Evolutionary conservation across 2,888 invertebrate species (phyloP), one percentile per base, ranked within the genome.

Genomic region (Pristionchus fissidentatus): DNA sequence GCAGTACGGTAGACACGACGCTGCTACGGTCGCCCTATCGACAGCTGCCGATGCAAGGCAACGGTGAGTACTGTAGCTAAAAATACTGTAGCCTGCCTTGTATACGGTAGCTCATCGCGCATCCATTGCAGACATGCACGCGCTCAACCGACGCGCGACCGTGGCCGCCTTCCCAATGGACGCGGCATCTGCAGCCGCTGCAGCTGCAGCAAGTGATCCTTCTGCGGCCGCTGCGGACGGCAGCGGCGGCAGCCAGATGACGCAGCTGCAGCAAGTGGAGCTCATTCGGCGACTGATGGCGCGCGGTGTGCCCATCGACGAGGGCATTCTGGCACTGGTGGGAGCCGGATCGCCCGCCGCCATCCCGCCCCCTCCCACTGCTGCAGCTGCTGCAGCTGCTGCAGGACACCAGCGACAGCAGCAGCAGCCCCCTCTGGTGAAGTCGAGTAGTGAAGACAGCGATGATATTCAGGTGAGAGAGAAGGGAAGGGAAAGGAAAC

Each of bases 401-500:
- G 46, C 62, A 43, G 8, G 1, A n/a, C n/a, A n/a, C 0, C n/a
- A n/a, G n/a, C 7, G 26, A 8, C 60, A 60, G 15, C 10, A 10
- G 26, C n/a, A n/a, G 26, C 52, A 4, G 13, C 78, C 66, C 10
- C 41, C 70, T 41, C 41, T 70, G 5, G 41, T 26, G 70, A 41
- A 70, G 46, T 49, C 49, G 32, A 49, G 49, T 22, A 46, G 52
- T 77, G 49, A 46, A 22, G 77, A 77, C 41, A 49, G 49, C 35
- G 77, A 77, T 29, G 77, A 77, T 52, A 77, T 77, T 4, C 77
- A 77, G 49, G 77, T 77, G 49, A 52, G 77, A 32, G 49, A 4
- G 35, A 66, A 66, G 10, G 7, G 38, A 13, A 29, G 10, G 38
- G n/a, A 32, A 13, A 32, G 15, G 60, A 60, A 57, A 57, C 29